A percentile compares a stretch with the other conserved stretches of the same genome.
Conservation (phyloP, 2,888 invertebrate species). For the Drosophila anceps region DNA sequence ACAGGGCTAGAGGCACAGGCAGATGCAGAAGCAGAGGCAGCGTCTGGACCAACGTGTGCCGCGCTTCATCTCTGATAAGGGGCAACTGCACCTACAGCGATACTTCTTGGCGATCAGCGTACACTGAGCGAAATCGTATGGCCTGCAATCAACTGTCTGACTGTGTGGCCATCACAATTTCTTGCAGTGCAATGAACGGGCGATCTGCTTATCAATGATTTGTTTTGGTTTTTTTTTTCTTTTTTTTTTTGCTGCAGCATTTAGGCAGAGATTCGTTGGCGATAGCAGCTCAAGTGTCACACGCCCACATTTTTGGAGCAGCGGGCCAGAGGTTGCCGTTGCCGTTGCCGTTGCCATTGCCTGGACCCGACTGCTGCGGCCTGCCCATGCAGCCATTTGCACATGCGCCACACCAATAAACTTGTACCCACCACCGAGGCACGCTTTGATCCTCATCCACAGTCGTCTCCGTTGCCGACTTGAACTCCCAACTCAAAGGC, state of each 20-base stretch:
- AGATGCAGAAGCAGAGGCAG: constrained; percentile 22
- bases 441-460: constrained; percentile 74
- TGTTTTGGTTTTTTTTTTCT: constrained; percentile 54
- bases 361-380: constrained; percentile 48
- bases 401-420: constrained; percentile 75
- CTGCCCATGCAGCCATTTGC: constrained; percentile 64
- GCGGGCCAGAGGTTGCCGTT: constrained; percentile 64
- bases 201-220: constrained; percentile 81
- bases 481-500: constrained; percentile 53
- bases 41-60: constrained; percentile 76
- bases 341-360: constrained; percentile 28
- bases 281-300: constrained; percentile 85
- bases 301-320: constrained; percentile 85
- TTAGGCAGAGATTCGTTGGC: constrained; percentile 79
- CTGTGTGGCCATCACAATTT: constrained; percentile 48
- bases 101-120: constrained; percentile 56
- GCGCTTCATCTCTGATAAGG: constrained; percentile 83
- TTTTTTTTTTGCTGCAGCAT: constrained; percentile 53
- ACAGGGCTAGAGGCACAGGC: constrained; percentile 25
- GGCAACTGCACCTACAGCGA: constrained; percentile 83
- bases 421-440: constrained; percentile 76
- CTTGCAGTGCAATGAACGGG: constrained; percentile 62
- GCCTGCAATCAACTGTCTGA: constrained; percentile 21
- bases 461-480: constrained; percentile 48
- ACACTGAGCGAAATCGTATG: constrained; percentile 61